Base-by-base conservation (phyloP, 2,888 invertebrate genomes). In the Drosophila mayaguana region DNA sequence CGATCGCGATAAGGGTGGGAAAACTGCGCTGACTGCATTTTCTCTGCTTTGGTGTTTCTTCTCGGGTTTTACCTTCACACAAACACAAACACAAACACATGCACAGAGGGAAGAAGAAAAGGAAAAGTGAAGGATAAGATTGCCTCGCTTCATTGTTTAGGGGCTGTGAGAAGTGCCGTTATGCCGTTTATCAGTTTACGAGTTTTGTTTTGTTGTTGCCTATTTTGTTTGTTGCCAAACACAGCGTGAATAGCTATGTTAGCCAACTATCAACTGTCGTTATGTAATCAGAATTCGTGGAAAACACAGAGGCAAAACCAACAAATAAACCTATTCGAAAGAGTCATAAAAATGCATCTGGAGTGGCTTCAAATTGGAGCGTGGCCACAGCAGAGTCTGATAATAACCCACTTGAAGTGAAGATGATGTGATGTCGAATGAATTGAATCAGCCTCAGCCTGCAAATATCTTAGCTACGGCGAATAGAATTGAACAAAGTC, bases 121-220 rank as follows among this genome's bases (percentile, higher is more conserved):
- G 63, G 50, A 45, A 57, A 74, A 63, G 38, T 74, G 70, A 65
- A 66, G 66, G 76, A 72, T 67, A 63, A 67, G 75, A 70, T 40
- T 57, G 62, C 61, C n/a, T 57, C 63, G 32, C 54, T 50, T 20
- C 66, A 64, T 75, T 73, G 70, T 79, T 75, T 72, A 66, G 62
- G 75, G 66, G 43, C 75, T 75, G 81, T 63, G 63, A 75, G 69
- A 72, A 67, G 79, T 83, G 71, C 83, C 79, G 68, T 81, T 81
- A 81, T 74, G 77, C 40, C 68, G n/a, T 65, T 81, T 77, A 76
- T 79, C 66, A 80, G 64, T 57, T 34, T 56, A 5, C 34, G 32
- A 32, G 48, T 48, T 8, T 43, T 46, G 53, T 22, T 50, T n/a
- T 60, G 8, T 14, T 34, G 11, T 34, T 46, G 22, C 22, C 5